These are phyloP conservation scores for Ageneiosus marmoratus DNA, from an alignment of 2,113 vertebrate genomes.

Conservation along the genomic window DNA sequence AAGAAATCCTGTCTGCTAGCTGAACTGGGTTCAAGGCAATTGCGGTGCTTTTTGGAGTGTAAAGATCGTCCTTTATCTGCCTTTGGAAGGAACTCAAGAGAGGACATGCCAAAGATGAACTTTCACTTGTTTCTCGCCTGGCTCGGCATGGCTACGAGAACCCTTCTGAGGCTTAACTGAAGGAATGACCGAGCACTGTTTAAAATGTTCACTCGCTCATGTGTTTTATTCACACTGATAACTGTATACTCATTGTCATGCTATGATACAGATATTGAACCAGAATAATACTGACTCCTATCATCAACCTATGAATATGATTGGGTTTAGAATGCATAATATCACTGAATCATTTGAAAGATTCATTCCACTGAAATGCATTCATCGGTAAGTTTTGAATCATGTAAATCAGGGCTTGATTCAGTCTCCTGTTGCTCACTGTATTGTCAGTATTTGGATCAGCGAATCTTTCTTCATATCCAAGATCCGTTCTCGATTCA, in stretches of 20 bases:
- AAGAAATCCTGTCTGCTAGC: background rate
- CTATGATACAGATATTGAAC: background rate
- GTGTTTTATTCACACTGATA: background rate
- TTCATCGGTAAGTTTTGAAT: no score
- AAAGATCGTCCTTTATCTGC: constrained; percentile 23
- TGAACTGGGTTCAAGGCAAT: constrained; percentile 19
- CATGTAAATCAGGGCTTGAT: background rate
- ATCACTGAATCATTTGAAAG: no score
- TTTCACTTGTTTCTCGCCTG: background rate
- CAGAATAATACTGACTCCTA: background rate
- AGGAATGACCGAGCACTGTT: background rate
- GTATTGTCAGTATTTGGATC: background rate
- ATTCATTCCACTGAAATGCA: no score
- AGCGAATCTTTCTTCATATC: background rate
- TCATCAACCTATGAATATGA: no score
- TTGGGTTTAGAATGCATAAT: no score
- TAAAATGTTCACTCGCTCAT: background rate
- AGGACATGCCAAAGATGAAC: background rate
- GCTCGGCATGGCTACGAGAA: background rate
- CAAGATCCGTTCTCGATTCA: no score
- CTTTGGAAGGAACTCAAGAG: background rate
- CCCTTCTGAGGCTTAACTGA: background rate
- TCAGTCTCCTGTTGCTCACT: background rate
- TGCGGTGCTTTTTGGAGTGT: background rate
- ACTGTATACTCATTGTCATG: background rate